Base-by-base conservation (phyloP, 2,888 invertebrate genomes). In the Acanthosepion esculentum region DNA sequence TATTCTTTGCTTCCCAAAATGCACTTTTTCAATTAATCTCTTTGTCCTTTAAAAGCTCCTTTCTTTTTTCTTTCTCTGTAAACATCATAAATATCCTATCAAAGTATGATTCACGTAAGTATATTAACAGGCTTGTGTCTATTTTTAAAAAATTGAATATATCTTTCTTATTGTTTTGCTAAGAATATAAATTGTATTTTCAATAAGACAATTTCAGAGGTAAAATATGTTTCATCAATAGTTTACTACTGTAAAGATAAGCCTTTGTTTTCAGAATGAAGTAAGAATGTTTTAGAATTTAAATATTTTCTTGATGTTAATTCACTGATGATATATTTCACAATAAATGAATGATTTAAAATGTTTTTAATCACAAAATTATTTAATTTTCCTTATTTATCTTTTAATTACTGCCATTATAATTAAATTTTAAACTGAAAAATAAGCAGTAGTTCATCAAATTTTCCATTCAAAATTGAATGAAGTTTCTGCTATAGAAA, bases 1-100 rank as follows among this genome's bases (percentile, higher is more conserved):
- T n/a, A 78, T 78, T n/a, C 23, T 78, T 78, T n/a, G n/a, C n/a
- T 78, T 78, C 78, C 78, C 78, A 78, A n/a, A n/a, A 78, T 78
- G 78, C 78, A 78, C 12, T 78, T n/a, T 78, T n/a, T 78, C 18
- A 78, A 33, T n/a, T 78, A 3, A 33, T n/a, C 15, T 78, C 78
- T 78, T 78, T 78, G 78, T 78, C 78, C n/a, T 78, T 78, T 78
- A 78, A 33, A 78, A 78, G 12, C n/a, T 33, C n/a, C n/a, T n/a
- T 5, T 78, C n/a, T 78, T n/a, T 12, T n/a, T 18, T 78, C 59
- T 78, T 78, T 78, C 5, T 33, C 78, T 12, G 78, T 6, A n/a
- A 33, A 78, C 78, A 78, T n/a, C n/a, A 78, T 78, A 78, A 78
- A 78, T 78, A 78, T 78, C 5, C 12, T n/a, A 78, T 78, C 78